Percentiles rank a stretch among this genome's conserved stretches.
Evolutionary conservation across 2,888 invertebrate species (phyloP).

Genomic region (Stictocephala bisonia): DNA sequence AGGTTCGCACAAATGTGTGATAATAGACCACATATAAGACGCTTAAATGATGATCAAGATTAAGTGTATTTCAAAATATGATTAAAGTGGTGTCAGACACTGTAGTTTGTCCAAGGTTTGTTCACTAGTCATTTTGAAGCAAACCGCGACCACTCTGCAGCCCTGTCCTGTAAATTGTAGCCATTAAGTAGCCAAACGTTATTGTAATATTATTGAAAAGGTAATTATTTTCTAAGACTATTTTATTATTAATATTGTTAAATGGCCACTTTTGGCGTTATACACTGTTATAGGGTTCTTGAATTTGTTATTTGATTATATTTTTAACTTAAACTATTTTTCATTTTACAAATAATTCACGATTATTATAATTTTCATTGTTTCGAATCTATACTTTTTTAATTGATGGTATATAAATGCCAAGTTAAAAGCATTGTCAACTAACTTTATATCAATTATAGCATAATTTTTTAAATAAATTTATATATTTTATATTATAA

Average conservation of each 20-base stretch:
- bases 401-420: too few species aligned
- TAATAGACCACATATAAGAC: slow-evolving; percentile 11
- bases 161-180: not conserved
- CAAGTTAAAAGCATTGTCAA: too few species aligned
- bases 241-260: slow-evolving; percentile 38
- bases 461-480: too few species aligned
- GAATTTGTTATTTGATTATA: slow-evolving; percentile 28
- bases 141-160: not conserved
- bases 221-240: slow-evolving; percentile 37
- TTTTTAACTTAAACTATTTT: not conserved
- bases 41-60: not conserved
- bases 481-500: slow-evolving; percentile 38
- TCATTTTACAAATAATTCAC: not conserved
- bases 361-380: slow-evolving; percentile 16
- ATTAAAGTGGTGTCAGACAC: not conserved
- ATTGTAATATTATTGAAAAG: slow-evolving; percentile 25
- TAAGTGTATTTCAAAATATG: too few species aligned
- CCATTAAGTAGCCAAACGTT: slow-evolving; percentile 21
- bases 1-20: slow-evolving; percentile 83
- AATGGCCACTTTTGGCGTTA: slow-evolving; percentile 18
- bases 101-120: not conserved
- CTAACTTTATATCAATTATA: too few species aligned
- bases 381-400: too few species aligned
- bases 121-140: slow-evolving; percentile 30
- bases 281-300: slow-evolving; percentile 31